A percentile compares a stretch with the other conserved stretches of the same genome.
phyloP scores from a whole-genome alignment of 2,888 invertebrate species.

The Protodeltote pygarga region DNA sequence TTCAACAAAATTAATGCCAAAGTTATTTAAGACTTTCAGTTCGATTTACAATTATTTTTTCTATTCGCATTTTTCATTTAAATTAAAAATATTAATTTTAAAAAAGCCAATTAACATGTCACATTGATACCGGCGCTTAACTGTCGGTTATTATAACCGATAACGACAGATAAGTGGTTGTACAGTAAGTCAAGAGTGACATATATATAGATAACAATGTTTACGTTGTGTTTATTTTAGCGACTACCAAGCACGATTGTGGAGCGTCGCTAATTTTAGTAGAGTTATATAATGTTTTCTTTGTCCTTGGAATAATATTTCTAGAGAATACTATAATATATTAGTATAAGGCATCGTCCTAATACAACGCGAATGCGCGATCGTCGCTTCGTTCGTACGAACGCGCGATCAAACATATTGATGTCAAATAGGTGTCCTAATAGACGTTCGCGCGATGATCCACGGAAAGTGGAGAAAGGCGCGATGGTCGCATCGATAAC shows the following conservation, averaged over 20 bases:
- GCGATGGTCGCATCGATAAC: too few relatives aligned
- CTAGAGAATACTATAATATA: conserved; percentile 5
- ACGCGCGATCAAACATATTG: too few relatives aligned
- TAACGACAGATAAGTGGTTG: conserved; percentile 4
- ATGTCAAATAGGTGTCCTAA: too few relatives aligned
- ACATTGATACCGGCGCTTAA: conserved; percentile 6
- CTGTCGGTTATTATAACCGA: conserved; percentile 10
- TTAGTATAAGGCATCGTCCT: too few relatives aligned
- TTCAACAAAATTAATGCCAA: too few relatives aligned
- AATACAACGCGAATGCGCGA: not conserved
- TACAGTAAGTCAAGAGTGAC: conserved; percentile 35
- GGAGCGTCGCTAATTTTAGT: conserved; percentile 12
- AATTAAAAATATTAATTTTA: too few relatives aligned
- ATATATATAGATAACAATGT: conserved; percentile 36
- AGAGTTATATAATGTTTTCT: conserved; percentile 1
- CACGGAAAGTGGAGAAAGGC: too few relatives aligned
- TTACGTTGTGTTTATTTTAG: conserved; percentile 6
- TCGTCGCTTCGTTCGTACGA: too few relatives aligned
- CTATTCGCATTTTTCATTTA: too few relatives aligned
- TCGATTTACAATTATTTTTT: too few relatives aligned
- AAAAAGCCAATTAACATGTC: not conserved
- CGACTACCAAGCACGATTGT: conserved; percentile 9
- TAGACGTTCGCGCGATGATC: too few relatives aligned
- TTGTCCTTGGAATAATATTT: not conserved
- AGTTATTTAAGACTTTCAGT: too few relatives aligned